Evolutionary conservation across 2,113 vertebrate species (phyloP).

Genomic region (Gallinago jamesoni): DNA sequence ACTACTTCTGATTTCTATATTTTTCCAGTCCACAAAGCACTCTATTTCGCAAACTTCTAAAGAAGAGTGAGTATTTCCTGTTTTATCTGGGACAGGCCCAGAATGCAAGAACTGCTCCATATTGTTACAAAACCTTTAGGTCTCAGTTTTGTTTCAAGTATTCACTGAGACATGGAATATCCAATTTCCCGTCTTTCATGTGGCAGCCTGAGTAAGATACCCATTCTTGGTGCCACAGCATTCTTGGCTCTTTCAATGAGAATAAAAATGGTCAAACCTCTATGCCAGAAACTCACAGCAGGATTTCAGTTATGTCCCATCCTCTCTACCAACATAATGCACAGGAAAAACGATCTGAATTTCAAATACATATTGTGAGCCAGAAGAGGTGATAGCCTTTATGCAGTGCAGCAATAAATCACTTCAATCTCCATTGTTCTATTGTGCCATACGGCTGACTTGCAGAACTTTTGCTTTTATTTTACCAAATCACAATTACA

Average conservation of each 20-base stretch:
- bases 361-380: background rate
- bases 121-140: background rate
- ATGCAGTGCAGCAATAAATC: background rate
- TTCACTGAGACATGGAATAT: background rate
- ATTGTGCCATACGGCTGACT: background rate
- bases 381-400: background rate
- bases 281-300: background rate
- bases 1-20: background rate
- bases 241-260: background rate
- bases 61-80: background rate
- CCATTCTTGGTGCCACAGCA: background rate
- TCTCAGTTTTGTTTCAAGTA: background rate
- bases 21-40: background rate
- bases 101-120: background rate
- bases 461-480: background rate
- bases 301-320: background rate
- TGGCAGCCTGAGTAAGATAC: background rate
- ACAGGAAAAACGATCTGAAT: background rate
- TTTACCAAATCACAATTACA: background rate
- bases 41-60: background rate
- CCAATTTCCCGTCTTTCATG: fast-evolving
- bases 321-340: background rate
- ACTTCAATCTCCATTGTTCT: background rate
- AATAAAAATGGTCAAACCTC: background rate
- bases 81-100: background rate